phyloP scores from a whole-genome alignment of 2,888 invertebrate genomes.

The Sisyra terminalis region DNA sequence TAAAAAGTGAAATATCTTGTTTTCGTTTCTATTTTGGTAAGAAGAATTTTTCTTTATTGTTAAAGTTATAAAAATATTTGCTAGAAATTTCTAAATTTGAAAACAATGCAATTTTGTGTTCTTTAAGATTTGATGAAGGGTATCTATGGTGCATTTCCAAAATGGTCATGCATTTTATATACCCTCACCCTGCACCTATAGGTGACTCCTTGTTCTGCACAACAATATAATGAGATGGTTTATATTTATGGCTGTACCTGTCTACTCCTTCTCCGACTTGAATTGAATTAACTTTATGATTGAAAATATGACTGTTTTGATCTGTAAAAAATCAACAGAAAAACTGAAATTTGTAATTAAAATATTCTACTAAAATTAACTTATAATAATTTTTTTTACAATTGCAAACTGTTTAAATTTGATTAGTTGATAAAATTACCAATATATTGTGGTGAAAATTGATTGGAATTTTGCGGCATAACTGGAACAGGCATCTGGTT shows the following conservation, averaged over 20 bases:
- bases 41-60: no score
- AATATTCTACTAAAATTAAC: neutral
- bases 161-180: neutral
- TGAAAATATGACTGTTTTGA: constrained; percentile 48
- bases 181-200: constrained; percentile 19
- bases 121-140: no score
- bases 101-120: neutral
- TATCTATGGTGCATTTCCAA: no score
- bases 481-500: constrained; percentile 17
- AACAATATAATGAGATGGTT: constrained; percentile 24
- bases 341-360: constrained; percentile 8
- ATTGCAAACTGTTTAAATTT: no score
- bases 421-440: neutral
- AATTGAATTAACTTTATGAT: constrained; percentile 48
- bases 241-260: constrained; percentile 28
- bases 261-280: constrained; percentile 32
- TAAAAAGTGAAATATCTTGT: no score
- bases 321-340: constrained; percentile 17
- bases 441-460: constrained; percentile 18
- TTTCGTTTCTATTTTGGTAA: no score
- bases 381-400: neutral
- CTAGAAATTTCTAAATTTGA: no score
- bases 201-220: constrained; percentile 11
- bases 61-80: no score
- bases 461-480: constrained; percentile 16